phyloP scores from a whole-genome alignment of 2,797 vertebrate species.

The Danio aesculapii region DNA sequence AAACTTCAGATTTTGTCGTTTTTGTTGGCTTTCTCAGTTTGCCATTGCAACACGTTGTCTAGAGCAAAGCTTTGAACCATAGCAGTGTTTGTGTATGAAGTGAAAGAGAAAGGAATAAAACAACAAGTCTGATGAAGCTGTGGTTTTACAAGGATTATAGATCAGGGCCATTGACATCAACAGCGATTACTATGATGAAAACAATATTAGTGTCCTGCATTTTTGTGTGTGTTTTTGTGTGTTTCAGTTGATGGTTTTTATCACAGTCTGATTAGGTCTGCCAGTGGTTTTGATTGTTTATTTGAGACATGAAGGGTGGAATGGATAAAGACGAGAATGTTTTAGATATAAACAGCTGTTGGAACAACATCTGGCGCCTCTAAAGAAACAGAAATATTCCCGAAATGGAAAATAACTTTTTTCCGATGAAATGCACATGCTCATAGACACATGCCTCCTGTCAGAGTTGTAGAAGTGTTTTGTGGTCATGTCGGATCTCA shows the following conservation, averaged over 20 bases:
- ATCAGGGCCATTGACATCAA: background rate
- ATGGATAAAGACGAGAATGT: background rate
- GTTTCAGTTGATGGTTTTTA: background rate
- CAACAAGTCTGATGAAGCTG: background rate
- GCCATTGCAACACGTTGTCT: slow-evolving; percentile 69
- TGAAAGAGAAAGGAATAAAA: background rate
- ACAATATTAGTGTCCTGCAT: no score
- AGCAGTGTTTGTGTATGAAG: slow-evolving; percentile 33
- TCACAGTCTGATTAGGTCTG: background rate
- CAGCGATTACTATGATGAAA: no score
- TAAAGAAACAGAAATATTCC: slow-evolving; percentile 31
- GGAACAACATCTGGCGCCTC: slow-evolving; percentile 44
- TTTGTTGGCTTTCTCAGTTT: slow-evolving; percentile 70
- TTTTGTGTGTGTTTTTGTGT: background rate
- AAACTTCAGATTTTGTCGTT: slow-evolving; percentile 55
- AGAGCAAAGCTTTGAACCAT: slow-evolving; percentile 64
- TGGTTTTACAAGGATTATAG: background rate
- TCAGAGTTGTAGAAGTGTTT: slow-evolving; percentile 38
- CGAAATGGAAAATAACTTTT: slow-evolving; percentile 27
- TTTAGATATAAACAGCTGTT: slow-evolving; percentile 56
- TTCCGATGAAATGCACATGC: slow-evolving; percentile 14
- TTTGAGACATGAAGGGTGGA: background rate
- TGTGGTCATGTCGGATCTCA: slow-evolving; percentile 9
- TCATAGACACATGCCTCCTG: slow-evolving; percentile 38
- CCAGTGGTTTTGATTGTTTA: slow-evolving; percentile 11